Evolutionary conservation across 2,888 invertebrate genomes (phyloP), one percentile per base, ranked within the genome.

Genomic region (Drosophila bunnanda): DNA sequence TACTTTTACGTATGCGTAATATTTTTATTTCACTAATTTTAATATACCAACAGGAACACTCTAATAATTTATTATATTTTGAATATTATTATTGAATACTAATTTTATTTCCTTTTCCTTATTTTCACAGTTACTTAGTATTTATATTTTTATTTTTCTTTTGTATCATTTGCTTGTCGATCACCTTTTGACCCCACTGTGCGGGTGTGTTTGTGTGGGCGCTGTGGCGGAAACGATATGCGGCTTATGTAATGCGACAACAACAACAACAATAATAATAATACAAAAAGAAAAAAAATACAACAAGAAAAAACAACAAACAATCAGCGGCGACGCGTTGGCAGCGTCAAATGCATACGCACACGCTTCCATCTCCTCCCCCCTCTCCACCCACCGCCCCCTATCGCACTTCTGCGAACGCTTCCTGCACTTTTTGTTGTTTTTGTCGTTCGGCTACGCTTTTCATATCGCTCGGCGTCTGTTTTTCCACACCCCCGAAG

Each of bases 221-320:
- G 78, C 78, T 75, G 72, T 86, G 83, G 80, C 79, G 83, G 80
- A 83, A 86, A 76, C 80, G 86, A 86, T 75, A 79, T 64, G 75
- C 69, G 56, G 70, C 86, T 83, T 83, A 86, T 83, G 83, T 83
- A 83, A 83, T 52, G 76, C 56, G 60, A 50, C 64, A 50, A 61
- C 75, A 59, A 57, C 65, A 66, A 58, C 52, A 65, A 57, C 65
- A 66, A 58, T 43, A 65, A 48, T 7, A 60, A 54, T n/a, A 41
- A 32, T 53, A 54, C 71, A 57, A 56, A 48, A 60, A 32, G 10
- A 30, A 30, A 30, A 50, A 4, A 20, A 32, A 32, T 12, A 25
- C 25, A 25, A 25, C 7, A 17, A 17, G n/a, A 30, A 48, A 46
- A 46, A 48, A 48, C 25, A 32, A 34, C n/a, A 32, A 57, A 56